A percentile compares a stretch with the other conserved stretches of the same genome.
Conservation (phyloP, 2,113 vertebrate genomes). For the Bostrychus sinensis region DNA sequence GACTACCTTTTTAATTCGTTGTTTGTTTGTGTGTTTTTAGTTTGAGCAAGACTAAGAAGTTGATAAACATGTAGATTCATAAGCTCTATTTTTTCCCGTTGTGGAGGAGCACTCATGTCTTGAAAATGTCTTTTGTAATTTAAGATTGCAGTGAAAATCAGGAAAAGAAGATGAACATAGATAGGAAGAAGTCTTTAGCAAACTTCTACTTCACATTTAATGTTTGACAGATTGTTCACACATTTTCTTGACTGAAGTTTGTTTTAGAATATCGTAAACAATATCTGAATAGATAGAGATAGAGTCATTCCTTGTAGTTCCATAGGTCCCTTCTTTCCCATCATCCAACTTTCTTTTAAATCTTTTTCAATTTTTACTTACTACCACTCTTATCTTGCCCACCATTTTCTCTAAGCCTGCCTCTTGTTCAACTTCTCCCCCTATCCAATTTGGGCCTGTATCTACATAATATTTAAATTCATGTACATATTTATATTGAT, state of each 20-base stretch:
- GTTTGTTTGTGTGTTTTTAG: too few relatives aligned
- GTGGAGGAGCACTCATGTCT: too few relatives aligned
- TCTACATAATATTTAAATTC: neutral
- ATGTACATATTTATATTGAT: neutral
- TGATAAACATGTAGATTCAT: neutral
- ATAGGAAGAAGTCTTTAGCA: too few relatives aligned
- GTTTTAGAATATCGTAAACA: slow-evolving; percentile 37
- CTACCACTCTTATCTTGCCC: slow-evolving; percentile 31
- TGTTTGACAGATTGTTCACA: too few relatives aligned
- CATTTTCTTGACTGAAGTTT: neutral
- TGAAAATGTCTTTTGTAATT: too few relatives aligned
- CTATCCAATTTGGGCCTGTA: neutral
- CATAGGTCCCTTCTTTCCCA: neutral
- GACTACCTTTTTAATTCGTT: too few relatives aligned
- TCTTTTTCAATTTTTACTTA: slow-evolving; percentile 10
- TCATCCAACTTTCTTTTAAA: slow-evolving; percentile 14
- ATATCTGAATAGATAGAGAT: too few relatives aligned
- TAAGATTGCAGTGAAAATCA: too few relatives aligned
- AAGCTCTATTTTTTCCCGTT: neutral
- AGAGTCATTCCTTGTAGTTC: slow-evolving; percentile 12
- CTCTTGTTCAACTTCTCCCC: slow-evolving; percentile 37
- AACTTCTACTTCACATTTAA: too few relatives aligned
- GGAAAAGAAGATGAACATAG: too few relatives aligned
- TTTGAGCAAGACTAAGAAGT: neutral
- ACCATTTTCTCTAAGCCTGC: slow-evolving; percentile 53